Percentiles rank a stretch among this genome's conserved stretches.
Evolutionary conservation across 2,797 vertebrate genomes (phyloP).

Genomic region (Myripristis murdjan): DNA sequence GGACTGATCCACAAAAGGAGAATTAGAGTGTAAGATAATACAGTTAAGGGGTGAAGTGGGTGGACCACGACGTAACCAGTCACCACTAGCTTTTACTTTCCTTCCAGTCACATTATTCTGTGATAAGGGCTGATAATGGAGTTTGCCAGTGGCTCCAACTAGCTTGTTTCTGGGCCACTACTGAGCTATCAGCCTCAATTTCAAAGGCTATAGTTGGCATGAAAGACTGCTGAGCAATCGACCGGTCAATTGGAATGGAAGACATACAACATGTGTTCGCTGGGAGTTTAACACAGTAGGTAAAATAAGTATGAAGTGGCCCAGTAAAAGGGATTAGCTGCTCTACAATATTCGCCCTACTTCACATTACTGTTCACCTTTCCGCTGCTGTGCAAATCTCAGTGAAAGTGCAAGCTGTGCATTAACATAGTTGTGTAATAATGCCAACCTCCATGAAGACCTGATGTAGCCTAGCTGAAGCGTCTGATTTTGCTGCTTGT

Average conservation of each 20-base stretch:
- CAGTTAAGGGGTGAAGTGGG: background rate
- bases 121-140: background rate
- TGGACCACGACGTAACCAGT: too few relatives aligned
- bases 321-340: background rate
- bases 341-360: background rate
- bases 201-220: constrained; percentile 1
- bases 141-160: background rate
- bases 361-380: background rate
- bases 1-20: background rate
- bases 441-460: background rate
- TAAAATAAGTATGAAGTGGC: background rate
- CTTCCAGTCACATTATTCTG: background rate
- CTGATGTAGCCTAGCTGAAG: background rate
- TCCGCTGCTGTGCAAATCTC: background rate
- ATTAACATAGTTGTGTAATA: background rate
- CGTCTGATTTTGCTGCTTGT: constrained; percentile 40
- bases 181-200: background rate
- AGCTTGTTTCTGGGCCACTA: constrained; percentile 6
- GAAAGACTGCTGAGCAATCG: constrained; percentile 6
- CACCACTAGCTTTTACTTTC: too few relatives aligned
- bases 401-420: background rate
- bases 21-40: background rate
- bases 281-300: background rate
- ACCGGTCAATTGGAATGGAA: background rate
- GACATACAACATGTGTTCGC: background rate